Percentiles rank a stretch among this genome's conserved stretches.
Conservation (phyloP, 1,140 invertebrate genomes). For the Orchestia grillus region DNA sequence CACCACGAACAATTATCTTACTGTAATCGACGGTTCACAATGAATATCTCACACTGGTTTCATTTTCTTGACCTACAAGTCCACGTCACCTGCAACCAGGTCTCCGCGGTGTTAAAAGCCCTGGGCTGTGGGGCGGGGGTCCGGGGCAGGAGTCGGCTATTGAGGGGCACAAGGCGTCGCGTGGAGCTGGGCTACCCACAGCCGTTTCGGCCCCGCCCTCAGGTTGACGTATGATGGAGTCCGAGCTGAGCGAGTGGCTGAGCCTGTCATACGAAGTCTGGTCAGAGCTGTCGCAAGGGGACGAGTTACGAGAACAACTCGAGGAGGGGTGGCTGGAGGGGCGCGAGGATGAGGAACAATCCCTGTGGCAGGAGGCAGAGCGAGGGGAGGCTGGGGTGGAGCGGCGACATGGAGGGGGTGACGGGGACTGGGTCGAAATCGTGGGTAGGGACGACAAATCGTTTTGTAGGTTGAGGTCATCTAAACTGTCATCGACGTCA, state of each 20-base stretch:
- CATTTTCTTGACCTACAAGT: neutral
- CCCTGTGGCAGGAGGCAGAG: neutral
- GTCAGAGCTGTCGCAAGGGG: neutral
- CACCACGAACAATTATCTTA: too few species aligned
- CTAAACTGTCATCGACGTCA: neutral
- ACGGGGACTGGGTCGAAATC: slow-evolving; percentile 5
- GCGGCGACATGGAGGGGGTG: neutral
- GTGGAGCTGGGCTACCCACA: neutral
- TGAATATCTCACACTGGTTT: neutral
- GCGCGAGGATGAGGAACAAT: neutral
- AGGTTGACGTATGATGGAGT: slow-evolving; percentile 28
- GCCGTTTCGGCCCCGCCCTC: neutral
- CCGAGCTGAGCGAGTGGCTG: slow-evolving; percentile 35
- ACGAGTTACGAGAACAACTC: neutral
- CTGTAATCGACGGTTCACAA: neutral
- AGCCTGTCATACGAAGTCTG: slow-evolving; percentile 13
- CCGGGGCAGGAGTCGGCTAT: slow-evolving; percentile 9
- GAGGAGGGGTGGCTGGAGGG: neutral
- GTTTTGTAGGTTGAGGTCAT: neutral
- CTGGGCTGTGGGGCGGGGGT: neutral
- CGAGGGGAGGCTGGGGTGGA: neutral
- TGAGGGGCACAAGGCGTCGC: neutral
- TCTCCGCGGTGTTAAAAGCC: neutral
- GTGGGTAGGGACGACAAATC: slow-evolving; percentile 17
- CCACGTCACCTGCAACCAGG: neutral